Percentiles rank a stretch among this genome's conserved stretches.
Evolutionary conservation across 2,113 vertebrate species (phyloP).

Genomic region (Phrynosoma platyrhinos): DNA sequence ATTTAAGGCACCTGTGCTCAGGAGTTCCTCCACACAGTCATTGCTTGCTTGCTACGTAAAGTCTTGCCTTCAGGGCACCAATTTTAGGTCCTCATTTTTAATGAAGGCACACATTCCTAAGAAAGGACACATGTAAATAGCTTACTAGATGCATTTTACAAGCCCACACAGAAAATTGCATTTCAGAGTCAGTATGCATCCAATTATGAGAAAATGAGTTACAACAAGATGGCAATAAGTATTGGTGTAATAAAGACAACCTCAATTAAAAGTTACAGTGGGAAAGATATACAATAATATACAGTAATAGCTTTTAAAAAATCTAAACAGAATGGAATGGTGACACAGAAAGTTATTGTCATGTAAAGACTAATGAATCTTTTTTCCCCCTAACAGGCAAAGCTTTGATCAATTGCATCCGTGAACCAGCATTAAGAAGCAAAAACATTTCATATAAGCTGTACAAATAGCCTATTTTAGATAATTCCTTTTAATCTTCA

Average conservation of each 20-base stretch:
- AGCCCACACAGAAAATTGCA: constrained; percentile 63
- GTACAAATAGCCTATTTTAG: constrained; percentile 35
- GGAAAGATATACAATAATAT: constrained; percentile 39
- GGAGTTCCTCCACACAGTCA: neutral
- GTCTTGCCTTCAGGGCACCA: neutral
- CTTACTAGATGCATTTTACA: constrained; percentile 42
- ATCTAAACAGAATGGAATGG: constrained; percentile 16
- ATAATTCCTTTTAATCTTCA: constrained; percentile 32
- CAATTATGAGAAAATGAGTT: constrained; percentile 65
- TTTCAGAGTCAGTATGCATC: constrained; percentile 56
- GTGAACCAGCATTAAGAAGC: constrained; percentile 42
- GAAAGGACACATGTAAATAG: constrained; percentile 33
- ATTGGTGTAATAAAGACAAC: constrained; percentile 53
- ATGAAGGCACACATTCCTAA: constrained; percentile 40
- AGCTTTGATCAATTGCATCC: constrained; percentile 38
- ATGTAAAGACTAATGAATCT: constrained; percentile 52
- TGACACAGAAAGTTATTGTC: constrained; percentile 39
- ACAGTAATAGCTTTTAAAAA: constrained; percentile 44
- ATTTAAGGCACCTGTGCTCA: constrained; percentile 19
- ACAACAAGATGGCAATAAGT: constrained; percentile 44
- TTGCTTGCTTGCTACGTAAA: constrained; percentile 12
- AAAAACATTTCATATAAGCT: constrained; percentile 1
- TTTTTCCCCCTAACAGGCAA: constrained; percentile 36
- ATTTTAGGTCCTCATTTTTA: constrained; percentile 57
- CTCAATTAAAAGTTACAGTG: constrained; percentile 67